phyloP scores from a whole-genome alignment of 1,140 invertebrate species.

The Drosophila punjabiensis region DNA sequence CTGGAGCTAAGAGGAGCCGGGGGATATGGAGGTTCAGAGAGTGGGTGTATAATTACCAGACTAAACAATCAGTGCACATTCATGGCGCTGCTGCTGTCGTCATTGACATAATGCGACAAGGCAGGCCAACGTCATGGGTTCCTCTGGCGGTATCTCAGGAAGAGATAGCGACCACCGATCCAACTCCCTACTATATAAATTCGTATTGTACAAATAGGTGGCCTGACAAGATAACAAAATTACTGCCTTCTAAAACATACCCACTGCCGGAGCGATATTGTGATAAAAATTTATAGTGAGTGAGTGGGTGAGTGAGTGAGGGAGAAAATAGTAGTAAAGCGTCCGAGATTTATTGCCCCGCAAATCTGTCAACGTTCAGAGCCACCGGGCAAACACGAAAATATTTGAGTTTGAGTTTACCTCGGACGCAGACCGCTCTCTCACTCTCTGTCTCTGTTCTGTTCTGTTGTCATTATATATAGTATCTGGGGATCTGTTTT shows the following conservation, averaged over 20 bases:
- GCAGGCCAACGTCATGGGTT: conserved; percentile 61
- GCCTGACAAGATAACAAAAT: conserved; percentile 77
- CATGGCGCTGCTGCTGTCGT: conserved; percentile 65
- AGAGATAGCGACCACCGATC: conserved; percentile 51
- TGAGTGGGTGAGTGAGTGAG: conserved; percentile 1
- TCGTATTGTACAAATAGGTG: conserved; percentile 65
- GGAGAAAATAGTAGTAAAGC: conserved; percentile 48
- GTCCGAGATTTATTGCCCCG: conserved; percentile 73
- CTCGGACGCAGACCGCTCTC: conserved; percentile 27
- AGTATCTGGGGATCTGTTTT: conserved; percentile 54
- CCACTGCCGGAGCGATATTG: conserved; percentile 59
- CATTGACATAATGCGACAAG: conserved; percentile 82
- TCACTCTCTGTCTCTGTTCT: not conserved
- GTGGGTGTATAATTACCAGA: conserved; percentile 47
- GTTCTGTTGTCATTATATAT: conserved; percentile 31
- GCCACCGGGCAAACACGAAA: conserved; percentile 73
- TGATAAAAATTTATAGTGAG: conserved; percentile 70
- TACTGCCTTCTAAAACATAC: conserved; percentile 73
- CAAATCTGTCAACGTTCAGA: conserved; percentile 77
- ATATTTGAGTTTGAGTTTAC: conserved; percentile 78
- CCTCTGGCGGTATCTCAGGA: conserved; percentile 29
- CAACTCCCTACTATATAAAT: conserved; percentile 15
- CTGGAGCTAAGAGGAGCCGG: not conserved
- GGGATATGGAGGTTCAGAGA: no score
- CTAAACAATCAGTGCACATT: conserved; percentile 76